Percentiles rank a stretch among this genome's conserved stretches.
These are phyloP conservation scores for Gerris lacustris DNA, from an alignment of 2,888 invertebrate species.

Conservation along the genomic window DNA sequence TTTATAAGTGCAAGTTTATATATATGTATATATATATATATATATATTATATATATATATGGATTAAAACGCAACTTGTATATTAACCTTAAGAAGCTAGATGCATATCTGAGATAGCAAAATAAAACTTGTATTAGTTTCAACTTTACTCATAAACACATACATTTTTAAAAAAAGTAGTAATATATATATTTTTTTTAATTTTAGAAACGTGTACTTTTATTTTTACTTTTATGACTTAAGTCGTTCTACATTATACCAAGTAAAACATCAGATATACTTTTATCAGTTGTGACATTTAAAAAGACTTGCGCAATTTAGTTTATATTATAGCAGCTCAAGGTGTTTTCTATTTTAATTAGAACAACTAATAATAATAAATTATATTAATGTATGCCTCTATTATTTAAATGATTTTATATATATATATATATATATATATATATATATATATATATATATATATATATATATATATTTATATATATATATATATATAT, in stretches of 20 bases:
- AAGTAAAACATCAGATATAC: no score
- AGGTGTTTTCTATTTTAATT: no score
- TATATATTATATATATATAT: slow-evolving; percentile 1
- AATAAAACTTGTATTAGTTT: background rate
- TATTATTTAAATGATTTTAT: no score
- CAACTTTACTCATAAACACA: background rate
- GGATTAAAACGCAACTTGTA: background rate
- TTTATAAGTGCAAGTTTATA: background rate
- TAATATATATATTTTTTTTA: background rate
- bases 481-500: background rate
- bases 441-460: background rate
- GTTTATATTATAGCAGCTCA: no score
- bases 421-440: background rate
- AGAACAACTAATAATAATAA: no score
- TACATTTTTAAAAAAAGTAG: background rate
- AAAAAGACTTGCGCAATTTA: no score
- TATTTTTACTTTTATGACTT: no score
- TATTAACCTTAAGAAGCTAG: no score
- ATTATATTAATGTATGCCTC: no score
- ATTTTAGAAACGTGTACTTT: background rate
- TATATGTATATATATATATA: background rate
- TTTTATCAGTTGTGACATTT: no score
- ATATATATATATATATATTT: background rate
- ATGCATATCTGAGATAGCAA: no score
- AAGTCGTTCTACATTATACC: no score